Evolutionary conservation across 2,797 vertebrate species (phyloP).

Genomic region (Remorina albescens): DNA sequence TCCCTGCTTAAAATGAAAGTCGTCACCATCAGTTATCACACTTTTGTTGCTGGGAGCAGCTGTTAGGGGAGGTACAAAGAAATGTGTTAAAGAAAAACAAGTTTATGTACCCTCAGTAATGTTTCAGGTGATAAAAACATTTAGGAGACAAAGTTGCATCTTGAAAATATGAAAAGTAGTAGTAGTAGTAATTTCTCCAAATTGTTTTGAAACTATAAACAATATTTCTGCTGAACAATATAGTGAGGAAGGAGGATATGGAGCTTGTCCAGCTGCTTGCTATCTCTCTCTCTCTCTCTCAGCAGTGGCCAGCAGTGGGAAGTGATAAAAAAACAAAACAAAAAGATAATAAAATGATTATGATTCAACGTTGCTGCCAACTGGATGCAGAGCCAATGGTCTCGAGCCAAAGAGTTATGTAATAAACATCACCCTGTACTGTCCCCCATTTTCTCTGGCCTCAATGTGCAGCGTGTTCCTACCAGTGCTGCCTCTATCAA

Average conservation of each 20-base stretch:
- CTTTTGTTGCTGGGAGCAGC: not conserved
- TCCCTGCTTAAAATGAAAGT: too few relatives aligned
- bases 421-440: conserved; percentile 19
- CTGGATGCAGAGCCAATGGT: conserved; percentile 1
- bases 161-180: not conserved
- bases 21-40: too few relatives aligned
- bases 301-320: not conserved
- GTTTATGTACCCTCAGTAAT: not conserved
- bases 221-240: not conserved
- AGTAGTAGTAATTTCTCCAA: not conserved
- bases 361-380: conserved; percentile 17
- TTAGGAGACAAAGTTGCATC: not conserved
- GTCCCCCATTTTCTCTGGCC: not conserved
- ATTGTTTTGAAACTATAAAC: not conserved
- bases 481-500: conserved; percentile 8
- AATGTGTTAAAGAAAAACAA: not conserved
- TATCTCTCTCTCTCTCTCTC: not conserved
- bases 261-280: not conserved
- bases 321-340: not conserved
- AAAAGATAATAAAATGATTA: conserved; percentile 29
- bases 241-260: not conserved
- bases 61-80: too few relatives aligned
- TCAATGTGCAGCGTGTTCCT: not conserved
- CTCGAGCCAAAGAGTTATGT: conserved; percentile 10
- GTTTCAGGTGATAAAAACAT: not conserved